Conservation (phyloP, 2,797 vertebrate genomes). For the Diplodus sargus region DNA sequence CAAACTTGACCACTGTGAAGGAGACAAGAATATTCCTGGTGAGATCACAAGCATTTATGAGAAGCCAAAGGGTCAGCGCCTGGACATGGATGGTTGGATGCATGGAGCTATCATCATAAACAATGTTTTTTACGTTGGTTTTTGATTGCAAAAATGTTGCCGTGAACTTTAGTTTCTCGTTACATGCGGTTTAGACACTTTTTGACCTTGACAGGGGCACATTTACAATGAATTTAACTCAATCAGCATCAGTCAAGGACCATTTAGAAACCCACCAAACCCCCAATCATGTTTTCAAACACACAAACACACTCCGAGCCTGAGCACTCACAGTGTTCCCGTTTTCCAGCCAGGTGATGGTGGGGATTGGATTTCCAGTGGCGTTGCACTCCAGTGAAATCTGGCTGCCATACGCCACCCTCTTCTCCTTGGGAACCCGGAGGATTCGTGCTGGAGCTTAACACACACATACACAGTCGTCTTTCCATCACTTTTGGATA, state of each 20-base stretch:
- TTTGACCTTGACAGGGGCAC: not conserved
- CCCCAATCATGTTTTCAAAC: not conserved
- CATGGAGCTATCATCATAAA: not conserved
- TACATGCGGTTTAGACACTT: not conserved
- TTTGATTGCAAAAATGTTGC: not conserved
- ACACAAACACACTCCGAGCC: not conserved
- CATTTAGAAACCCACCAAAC: not conserved
- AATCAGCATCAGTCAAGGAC: not conserved
- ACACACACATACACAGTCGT: not conserved
- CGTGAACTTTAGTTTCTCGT: not conserved
- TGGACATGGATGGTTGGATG: not conserved
- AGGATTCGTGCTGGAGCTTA: conserved; percentile 96
- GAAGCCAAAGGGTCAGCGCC: not conserved
- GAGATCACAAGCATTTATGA: conserved; percentile 8
- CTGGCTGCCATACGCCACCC: conserved; percentile 91
- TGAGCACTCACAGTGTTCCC: conserved; percentile 92
- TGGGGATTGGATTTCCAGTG: conserved; percentile 93
- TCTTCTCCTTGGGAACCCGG: conserved; percentile 93
- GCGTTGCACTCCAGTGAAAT: conserved; percentile 91
- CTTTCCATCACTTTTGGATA: no score
- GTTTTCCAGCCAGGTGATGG: conserved; percentile 96
- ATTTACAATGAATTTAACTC: not conserved
- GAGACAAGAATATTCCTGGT: conserved; percentile 30
- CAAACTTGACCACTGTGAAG: conserved; percentile 26
- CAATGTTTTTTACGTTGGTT: not conserved